These are phyloP conservation scores for Neodon shergylaensis DNA, from an alignment of 2,113 vertebrate genomes.

Conservation along the genomic window DNA sequence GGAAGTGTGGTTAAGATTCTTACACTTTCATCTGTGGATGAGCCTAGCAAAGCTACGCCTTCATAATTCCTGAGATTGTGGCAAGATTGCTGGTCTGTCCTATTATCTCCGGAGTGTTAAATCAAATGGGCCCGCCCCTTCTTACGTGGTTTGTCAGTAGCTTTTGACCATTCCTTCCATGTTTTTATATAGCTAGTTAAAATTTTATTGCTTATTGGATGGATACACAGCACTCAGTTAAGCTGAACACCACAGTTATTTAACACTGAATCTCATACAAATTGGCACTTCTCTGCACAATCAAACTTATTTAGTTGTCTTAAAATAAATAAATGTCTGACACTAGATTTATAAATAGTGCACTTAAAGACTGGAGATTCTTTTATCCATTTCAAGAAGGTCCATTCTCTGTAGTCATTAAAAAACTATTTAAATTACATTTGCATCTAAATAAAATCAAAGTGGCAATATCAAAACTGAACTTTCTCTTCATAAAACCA, in stretches of 20 bases:
- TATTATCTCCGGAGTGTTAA: background rate
- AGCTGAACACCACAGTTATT: conserved; percentile 90
- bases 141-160: background rate
- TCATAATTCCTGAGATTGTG: background rate
- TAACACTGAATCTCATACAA: conserved; percentile 85
- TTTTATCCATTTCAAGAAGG: conserved; percentile 61
- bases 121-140: background rate
- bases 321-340: conserved; percentile 83
- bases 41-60: background rate
- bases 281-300: conserved; percentile 81
- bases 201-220: conserved; percentile 94
- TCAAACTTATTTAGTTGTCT: conserved; percentile 82
- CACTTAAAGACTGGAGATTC: conserved; percentile 76
- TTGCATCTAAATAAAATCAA: conserved; percentile 89
- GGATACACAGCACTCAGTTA: conserved; percentile 87
- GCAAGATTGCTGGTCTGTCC: background rate
- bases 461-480: conserved; percentile 93
- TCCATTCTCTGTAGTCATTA: conserved; percentile 90
- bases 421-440: conserved; percentile 86
- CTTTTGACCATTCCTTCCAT: background rate
- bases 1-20: background rate
- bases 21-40: background rate
- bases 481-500: conserved; percentile 83
- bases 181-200: conserved; percentile 85
- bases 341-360: conserved; percentile 67